These are phyloP conservation scores for Rhaphigaster nebulosa DNA, from an alignment of 2,888 invertebrate genomes.

Conservation along the genomic window DNA sequence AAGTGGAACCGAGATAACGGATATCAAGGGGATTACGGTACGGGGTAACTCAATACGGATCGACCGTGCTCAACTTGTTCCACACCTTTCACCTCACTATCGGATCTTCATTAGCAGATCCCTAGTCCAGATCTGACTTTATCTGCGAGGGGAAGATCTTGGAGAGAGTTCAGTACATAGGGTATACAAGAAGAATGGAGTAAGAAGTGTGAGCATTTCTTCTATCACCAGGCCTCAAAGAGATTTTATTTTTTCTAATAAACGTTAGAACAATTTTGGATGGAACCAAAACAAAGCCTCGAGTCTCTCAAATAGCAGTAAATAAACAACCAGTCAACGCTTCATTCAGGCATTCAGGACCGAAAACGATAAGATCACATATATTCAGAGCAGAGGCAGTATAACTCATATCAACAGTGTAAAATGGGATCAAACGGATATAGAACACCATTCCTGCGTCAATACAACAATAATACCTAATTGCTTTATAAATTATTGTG, in stretches of 20 bases:
- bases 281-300: not conserved
- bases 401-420: too few relatives aligned
- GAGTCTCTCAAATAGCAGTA: too few relatives aligned
- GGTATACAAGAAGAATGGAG: not conserved
- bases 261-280: not conserved
- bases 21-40: not conserved
- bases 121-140: not conserved
- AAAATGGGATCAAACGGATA: too few relatives aligned
- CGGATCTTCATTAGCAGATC: conserved; percentile 2
- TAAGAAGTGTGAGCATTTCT: not conserved
- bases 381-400: too few relatives aligned
- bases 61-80: not conserved
- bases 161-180: not conserved
- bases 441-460: too few relatives aligned
- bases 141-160: not conserved
- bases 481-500: too few relatives aligned
- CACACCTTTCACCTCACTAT: conserved; percentile 16
- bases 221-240: not conserved
- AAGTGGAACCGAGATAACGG: not conserved
- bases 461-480: too few relatives aligned
- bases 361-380: too few relatives aligned
- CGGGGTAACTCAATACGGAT: not conserved
- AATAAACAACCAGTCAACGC: too few relatives aligned
- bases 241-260: not conserved
- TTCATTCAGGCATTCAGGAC: too few relatives aligned